These are phyloP conservation scores for Brachionus manjavacas DNA, from an alignment of 1,140 invertebrate species.

Conservation along the genomic window DNA sequence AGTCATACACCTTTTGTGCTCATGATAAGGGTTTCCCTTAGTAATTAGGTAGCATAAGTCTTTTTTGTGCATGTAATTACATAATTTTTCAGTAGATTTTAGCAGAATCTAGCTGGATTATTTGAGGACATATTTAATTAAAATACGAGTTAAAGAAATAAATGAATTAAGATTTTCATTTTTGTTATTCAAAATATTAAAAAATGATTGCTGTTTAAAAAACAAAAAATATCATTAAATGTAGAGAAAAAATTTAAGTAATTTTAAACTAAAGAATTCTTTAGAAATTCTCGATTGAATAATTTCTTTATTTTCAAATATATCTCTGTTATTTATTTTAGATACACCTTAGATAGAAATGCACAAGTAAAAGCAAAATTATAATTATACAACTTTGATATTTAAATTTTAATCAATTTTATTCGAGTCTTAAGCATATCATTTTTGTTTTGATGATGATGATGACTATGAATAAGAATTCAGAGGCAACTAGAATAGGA, in stretches of 20 bases:
- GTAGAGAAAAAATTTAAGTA: neutral
- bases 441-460: neutral
- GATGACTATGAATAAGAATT: neutral
- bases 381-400: neutral
- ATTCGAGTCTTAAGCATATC: neutral
- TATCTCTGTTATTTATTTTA: neutral
- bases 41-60: neutral
- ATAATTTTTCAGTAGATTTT: neutral
- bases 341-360: neutral
- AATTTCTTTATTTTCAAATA: neutral
- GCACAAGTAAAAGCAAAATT: neutral
- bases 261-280: neutral
- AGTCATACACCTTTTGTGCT: neutral
- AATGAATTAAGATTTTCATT: neutral
- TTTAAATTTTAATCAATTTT: neutral
- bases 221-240: neutral
- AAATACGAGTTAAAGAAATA: neutral
- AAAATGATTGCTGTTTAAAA: neutral
- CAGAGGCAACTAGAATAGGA: neutral
- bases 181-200: neutral
- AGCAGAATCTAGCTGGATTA: neutral
- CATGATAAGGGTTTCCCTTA: neutral
- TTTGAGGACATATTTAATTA: neutral
- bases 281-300: neutral
- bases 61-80: neutral